These are phyloP conservation scores for Andrena chrysosceles DNA, from an alignment of 2,888 invertebrate species.

Conservation along the genomic window DNA sequence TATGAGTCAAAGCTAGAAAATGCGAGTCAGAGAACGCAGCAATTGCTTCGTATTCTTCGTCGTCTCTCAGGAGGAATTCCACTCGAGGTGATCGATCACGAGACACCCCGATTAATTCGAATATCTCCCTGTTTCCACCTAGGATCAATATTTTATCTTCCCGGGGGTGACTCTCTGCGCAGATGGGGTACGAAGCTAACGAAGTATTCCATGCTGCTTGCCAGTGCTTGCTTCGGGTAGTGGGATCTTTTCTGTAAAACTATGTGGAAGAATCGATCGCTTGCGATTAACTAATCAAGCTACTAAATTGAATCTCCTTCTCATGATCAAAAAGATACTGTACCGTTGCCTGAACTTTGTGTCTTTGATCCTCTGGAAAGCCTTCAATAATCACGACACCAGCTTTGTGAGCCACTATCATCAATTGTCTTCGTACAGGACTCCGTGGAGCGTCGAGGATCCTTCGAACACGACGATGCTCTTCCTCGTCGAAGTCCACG, in stretches of 20 bases:
- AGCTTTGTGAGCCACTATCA: constrained; percentile 19
- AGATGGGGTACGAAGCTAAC: constrained; percentile 63
- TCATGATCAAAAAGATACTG: too few relatives aligned
- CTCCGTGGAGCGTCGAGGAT: background rate
- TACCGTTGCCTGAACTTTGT: constrained; percentile 34
- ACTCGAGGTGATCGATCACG: constrained; percentile 65
- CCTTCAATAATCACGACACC: constrained; percentile 19
- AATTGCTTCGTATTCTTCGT: constrained; percentile 57
- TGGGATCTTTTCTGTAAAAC: constrained; percentile 74
- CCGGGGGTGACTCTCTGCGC: constrained; percentile 57
- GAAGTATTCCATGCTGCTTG: constrained; percentile 69
- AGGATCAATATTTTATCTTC: constrained; percentile 72
- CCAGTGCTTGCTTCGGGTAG: constrained; percentile 67
- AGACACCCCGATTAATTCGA: constrained; percentile 63
- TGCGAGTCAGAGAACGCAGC: constrained; percentile 40
- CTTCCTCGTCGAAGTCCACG: constrained; percentile 33
- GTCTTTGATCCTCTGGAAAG: background rate
- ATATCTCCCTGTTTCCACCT: constrained; percentile 69
- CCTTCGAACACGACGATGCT: background rate
- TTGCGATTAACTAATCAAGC: background rate
- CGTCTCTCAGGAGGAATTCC: constrained; percentile 59
- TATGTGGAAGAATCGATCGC: constrained; percentile 28
- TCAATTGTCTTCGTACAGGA: background rate
- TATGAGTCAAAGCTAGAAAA: constrained; percentile 59
- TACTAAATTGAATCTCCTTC: background rate